phyloP scores from a whole-genome alignment of 2,797 vertebrate species.

The Tympanoctomys barrerae region DNA sequence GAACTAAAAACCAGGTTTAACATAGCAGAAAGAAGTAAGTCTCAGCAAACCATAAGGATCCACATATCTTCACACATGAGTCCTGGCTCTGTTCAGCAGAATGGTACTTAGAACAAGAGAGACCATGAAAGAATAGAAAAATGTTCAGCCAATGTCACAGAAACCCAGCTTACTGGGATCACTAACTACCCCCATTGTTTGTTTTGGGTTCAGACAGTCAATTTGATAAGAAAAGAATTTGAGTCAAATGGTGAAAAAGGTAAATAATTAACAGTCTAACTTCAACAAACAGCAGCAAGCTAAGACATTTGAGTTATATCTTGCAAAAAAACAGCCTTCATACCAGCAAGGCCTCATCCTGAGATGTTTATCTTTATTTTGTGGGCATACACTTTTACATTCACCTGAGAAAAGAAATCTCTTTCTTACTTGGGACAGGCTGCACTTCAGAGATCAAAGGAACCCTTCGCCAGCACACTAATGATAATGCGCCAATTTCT shows the following conservation, averaged over 20 bases:
- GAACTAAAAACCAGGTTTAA: background rate
- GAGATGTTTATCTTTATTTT: background rate
- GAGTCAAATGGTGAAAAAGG: slow-evolving; percentile 53
- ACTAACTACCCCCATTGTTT: slow-evolving; percentile 58
- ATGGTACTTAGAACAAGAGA: background rate
- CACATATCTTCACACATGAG: background rate
- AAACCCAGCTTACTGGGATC: background rate
- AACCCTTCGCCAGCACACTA: slow-evolving; percentile 9
- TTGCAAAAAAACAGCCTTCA: background rate
- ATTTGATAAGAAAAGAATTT: slow-evolving; percentile 82
- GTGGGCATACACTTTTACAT: background rate
- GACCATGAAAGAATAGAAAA: background rate
- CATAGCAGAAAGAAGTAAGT: background rate
- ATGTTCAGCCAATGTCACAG: background rate
- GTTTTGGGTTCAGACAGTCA: slow-evolving; percentile 59
- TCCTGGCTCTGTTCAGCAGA: background rate
- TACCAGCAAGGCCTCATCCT: background rate
- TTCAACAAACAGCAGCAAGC: background rate
- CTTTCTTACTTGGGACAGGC: background rate
- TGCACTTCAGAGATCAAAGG: slow-evolving; percentile 36
- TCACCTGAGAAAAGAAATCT: background rate
- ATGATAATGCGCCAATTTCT: background rate
- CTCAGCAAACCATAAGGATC: background rate
- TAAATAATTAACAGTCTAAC: slow-evolving; percentile 77
- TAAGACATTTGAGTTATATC: slow-evolving; percentile 6